A percentile compares a stretch with the other conserved stretches of the same genome.
Evolutionary conservation across 2,797 vertebrate species (phyloP).

Genomic region (Dallia pectoralis): DNA sequence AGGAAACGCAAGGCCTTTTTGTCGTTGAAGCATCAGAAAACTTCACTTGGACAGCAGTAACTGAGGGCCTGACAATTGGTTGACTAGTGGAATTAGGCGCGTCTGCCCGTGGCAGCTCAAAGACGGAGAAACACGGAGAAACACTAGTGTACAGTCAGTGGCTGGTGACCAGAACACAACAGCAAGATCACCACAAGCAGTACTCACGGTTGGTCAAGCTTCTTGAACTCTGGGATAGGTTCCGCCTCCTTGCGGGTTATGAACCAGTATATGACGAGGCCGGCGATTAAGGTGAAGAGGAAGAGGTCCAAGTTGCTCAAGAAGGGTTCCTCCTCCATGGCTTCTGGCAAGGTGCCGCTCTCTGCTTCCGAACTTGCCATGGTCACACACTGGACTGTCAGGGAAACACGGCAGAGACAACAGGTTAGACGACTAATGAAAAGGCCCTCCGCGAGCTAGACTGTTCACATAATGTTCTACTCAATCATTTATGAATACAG

Average conservation of each 20-base stretch:
- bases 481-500: too few relatives aligned
- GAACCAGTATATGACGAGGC: conserved; percentile 88
- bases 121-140: too few relatives aligned
- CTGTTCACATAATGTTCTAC: too few relatives aligned
- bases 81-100: too few relatives aligned
- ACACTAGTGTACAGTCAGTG: not conserved
- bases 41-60: too few relatives aligned
- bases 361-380: conserved; percentile 73
- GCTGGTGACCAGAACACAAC: not conserved
- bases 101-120: too few relatives aligned
- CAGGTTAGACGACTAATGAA: not conserved
- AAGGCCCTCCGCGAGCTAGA: too few relatives aligned
- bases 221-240: conserved; percentile 86
- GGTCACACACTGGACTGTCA: conserved; percentile 35
- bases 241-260: conserved; percentile 91
- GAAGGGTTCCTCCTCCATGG: conserved; percentile 63
- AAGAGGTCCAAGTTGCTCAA: conserved; percentile 87
- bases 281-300: conserved; percentile 84
- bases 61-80: too few relatives aligned
- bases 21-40: too few relatives aligned
- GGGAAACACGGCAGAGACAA: not conserved
- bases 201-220: conserved; percentile 78
- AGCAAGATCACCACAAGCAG: too few relatives aligned
- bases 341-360: conserved; percentile 45
- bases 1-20: too few relatives aligned